phyloP scores from a whole-genome alignment of 2,888 invertebrate species.

The Rugalucina vietnamica region DNA sequence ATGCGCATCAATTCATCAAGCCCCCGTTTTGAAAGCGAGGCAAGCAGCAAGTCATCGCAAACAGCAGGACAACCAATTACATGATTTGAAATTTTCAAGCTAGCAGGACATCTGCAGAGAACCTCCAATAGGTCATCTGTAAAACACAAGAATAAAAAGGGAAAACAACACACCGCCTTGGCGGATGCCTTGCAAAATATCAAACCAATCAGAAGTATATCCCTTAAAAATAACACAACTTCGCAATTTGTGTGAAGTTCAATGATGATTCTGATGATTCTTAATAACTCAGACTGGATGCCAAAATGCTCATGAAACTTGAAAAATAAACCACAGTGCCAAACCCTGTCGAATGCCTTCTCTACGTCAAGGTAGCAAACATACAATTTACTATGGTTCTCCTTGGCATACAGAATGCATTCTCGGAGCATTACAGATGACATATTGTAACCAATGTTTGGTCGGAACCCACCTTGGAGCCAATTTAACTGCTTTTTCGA shows the following conservation, averaged over 20 bases:
- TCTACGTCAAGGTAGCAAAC: slow-evolving; percentile 18
- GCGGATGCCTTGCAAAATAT: background rate
- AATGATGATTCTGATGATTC: background rate
- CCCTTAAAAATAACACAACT: slow-evolving; percentile 16
- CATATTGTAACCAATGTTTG: slow-evolving; percentile 5
- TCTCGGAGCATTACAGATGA: slow-evolving; percentile 10
- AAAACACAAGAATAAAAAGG: slow-evolving; percentile 2
- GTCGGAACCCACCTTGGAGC: slow-evolving; percentile 13
- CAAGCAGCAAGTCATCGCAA: no score
- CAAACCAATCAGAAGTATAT: background rate
- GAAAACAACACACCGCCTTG: slow-evolving; percentile 3
- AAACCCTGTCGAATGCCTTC: slow-evolving; percentile 21
- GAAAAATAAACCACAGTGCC: slow-evolving; percentile 12
- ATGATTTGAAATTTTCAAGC: no score
- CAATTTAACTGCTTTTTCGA: background rate
- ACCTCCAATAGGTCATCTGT: background rate
- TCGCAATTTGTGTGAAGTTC: background rate
- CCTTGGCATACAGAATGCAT: slow-evolving; percentile 1
- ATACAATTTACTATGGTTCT: slow-evolving; percentile 6
- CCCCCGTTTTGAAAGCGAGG: no score
- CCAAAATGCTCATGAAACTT: background rate
- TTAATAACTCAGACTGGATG: background rate
- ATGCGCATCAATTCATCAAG: no score
- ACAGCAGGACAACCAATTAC: no score
- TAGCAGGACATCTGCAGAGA: background rate